A percentile compares a stretch with the other conserved stretches of the same genome.
These are phyloP conservation scores for Tyria jacobaeae DNA, from an alignment of 2,888 invertebrate species.

Conservation along the genomic window DNA sequence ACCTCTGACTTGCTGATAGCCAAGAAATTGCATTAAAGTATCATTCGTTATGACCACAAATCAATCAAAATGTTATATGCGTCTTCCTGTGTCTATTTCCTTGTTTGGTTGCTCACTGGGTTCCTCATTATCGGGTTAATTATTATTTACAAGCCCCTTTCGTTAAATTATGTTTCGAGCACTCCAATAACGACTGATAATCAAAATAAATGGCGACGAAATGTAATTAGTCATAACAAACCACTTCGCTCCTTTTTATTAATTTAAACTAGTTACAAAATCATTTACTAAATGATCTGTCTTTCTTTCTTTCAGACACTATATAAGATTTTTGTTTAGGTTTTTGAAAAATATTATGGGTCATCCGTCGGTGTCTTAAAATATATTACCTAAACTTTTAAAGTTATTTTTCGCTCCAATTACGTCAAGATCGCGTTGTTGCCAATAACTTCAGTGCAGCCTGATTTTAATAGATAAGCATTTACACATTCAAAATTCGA, in stretches of 20 bases:
- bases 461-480: constrained; percentile 25
- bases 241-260: constrained; percentile 10
- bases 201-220: constrained; percentile 39
- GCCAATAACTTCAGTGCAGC: constrained; percentile 41
- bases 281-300: constrained; percentile 18
- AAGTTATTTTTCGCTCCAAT: constrained; percentile 43
- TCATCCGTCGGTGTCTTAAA: constrained; percentile 40
- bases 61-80: constrained; percentile 37
- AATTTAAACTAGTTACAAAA: constrained; percentile 14
- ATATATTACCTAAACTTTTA: constrained; percentile 45
- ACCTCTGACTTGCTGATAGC: constrained; percentile 38
- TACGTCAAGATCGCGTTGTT: constrained; percentile 43
- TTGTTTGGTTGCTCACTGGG: constrained; percentile 18
- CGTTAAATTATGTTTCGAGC: constrained; percentile 36
- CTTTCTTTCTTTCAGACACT: constrained; percentile 32
- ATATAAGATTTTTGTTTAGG: constrained; percentile 30
- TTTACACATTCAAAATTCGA: constrained; percentile 27
- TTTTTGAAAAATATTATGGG: constrained; percentile 37
- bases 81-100: constrained; percentile 44
- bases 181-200: constrained; percentile 33
- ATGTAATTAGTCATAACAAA: constrained; percentile 28
- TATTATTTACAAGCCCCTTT: constrained; percentile 36
- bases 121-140: constrained; percentile 35
- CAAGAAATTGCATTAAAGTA: constrained; percentile 35
- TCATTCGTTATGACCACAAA: constrained; percentile 37